Evolutionary conservation across 2,113 vertebrate genomes (phyloP).

Genomic region (Erythrolamprus reginae): DNA sequence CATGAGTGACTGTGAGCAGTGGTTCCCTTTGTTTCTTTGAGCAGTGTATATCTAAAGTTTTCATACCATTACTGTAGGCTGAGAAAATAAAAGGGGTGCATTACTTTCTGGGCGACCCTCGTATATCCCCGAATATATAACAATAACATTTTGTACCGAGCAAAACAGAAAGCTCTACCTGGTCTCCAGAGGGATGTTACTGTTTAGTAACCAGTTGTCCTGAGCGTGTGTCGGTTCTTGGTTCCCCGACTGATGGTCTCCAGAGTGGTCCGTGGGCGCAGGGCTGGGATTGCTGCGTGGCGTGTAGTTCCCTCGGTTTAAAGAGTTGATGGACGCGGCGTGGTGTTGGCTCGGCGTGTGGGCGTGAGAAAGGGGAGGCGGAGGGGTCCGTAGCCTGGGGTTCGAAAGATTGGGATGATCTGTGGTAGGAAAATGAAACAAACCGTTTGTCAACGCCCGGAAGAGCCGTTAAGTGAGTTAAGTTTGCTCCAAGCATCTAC

Average conservation of each 20-base stretch:
- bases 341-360: slow-evolving; percentile 93
- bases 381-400: slow-evolving; percentile 89
- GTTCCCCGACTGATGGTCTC: slow-evolving; percentile 78
- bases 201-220: slow-evolving; percentile 99
- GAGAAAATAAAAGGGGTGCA: too few relatives aligned
- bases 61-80: too few relatives aligned
- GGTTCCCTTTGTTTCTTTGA: too few relatives aligned
- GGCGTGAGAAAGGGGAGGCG: slow-evolving; percentile 85
- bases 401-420: slow-evolving; percentile 88
- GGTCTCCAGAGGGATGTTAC: slow-evolving; percentile 97
- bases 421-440: slow-evolving; percentile 8
- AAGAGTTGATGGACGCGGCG: slow-evolving; percentile 86
- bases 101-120: too few relatives aligned
- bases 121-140: too few relatives aligned
- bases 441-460: too few relatives aligned
- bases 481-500: too few relatives aligned
- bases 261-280: slow-evolving; percentile 89
- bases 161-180: slow-evolving; percentile 73
- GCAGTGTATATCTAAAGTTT: too few relatives aligned
- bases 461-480: too few relatives aligned
- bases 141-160: neutral
- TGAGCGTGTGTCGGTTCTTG: slow-evolving; percentile 84
- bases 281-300: slow-evolving; percentile 94
- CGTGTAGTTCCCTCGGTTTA: slow-evolving; percentile 92
- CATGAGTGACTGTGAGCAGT: too few relatives aligned